Conservation (phyloP, 2,888 invertebrate species). For the Agonopterix alstromeriana region DNA sequence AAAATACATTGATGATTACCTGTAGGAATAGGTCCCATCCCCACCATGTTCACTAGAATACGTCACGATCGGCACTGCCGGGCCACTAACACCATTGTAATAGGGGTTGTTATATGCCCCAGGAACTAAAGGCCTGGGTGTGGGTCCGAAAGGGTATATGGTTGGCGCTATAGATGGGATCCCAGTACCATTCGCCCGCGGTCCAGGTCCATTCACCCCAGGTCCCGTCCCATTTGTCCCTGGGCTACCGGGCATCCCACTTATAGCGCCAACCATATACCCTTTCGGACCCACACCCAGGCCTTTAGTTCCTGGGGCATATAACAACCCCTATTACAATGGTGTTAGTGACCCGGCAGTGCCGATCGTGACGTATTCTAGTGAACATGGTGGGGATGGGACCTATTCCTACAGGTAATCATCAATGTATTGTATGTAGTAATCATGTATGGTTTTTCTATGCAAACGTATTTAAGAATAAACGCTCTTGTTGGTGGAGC, state of each 20-base stretch:
- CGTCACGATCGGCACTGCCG: slow-evolving; percentile 68
- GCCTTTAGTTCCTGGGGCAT: slow-evolving; percentile 19
- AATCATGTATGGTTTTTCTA: no score
- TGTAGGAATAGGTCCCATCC: slow-evolving; percentile 79
- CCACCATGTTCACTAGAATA: slow-evolving; percentile 73
- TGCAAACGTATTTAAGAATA: no score
- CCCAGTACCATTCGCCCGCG: slow-evolving; percentile 5
- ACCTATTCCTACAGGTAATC: slow-evolving; percentile 73
- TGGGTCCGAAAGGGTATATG: slow-evolving; percentile 17
- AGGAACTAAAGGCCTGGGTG: slow-evolving; percentile 19
- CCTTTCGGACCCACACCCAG: slow-evolving; percentile 20
- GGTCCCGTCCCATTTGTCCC: slow-evolving; percentile 1
- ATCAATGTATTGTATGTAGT: no score
- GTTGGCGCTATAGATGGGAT: slow-evolving; percentile 6
- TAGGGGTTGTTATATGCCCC: slow-evolving; percentile 32
- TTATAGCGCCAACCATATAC: slow-evolving; percentile 2
- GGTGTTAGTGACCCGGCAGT: slow-evolving; percentile 38
- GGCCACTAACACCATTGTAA: slow-evolving; percentile 31
- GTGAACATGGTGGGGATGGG: slow-evolving; percentile 77
- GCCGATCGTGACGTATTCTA: slow-evolving; percentile 72
- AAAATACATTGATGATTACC: no score
- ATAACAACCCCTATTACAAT: slow-evolving; percentile 41
- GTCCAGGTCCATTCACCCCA: not conserved
- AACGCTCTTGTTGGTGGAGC: no score
- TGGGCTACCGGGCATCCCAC: slow-evolving; percentile 7